A percentile compares a stretch with the other conserved stretches of the same genome.
phyloP scores from a whole-genome alignment of 2,797 vertebrate genomes.

The Halcyon badia region DNA sequence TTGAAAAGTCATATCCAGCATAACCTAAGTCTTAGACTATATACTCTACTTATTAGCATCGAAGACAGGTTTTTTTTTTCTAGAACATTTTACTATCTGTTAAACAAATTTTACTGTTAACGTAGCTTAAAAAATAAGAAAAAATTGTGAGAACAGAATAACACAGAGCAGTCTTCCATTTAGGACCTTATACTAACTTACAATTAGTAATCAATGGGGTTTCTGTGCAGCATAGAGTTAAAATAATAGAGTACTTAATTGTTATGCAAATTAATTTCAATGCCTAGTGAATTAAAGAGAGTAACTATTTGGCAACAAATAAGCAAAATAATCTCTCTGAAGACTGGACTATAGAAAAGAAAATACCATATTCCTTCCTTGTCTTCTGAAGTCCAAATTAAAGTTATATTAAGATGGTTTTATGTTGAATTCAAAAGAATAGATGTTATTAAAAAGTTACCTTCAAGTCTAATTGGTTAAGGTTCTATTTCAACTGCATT shows the following conservation, averaged over 20 bases:
- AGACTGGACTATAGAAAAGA: not conserved
- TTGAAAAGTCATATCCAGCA: not conserved
- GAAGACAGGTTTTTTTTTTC: not conserved
- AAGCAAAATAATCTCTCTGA: not conserved
- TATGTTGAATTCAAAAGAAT: not conserved
- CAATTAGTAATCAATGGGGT: not conserved
- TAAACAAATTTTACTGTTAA: not conserved
- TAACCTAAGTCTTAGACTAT: not conserved
- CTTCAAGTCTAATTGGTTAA: not conserved
- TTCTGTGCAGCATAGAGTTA: not conserved
- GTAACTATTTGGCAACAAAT: not conserved
- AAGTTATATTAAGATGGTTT: not conserved
- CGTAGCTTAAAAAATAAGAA: not conserved
- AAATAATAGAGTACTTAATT: not conserved
- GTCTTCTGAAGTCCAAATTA: not conserved
- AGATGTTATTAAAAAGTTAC: not conserved
- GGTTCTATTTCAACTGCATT: slow-evolving; percentile 27
- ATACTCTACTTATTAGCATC: not conserved
- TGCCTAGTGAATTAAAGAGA: not conserved
- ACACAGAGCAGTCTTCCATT: not conserved
- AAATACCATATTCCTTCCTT: not conserved
- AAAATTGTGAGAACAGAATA: not conserved
- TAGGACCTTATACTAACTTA: not conserved
- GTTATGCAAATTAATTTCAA: slow-evolving; percentile 2
- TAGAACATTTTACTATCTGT: not conserved